Evolutionary conservation across 2,797 vertebrate species (phyloP).

Genomic region (Parauchenoglanis ngamensis): DNA sequence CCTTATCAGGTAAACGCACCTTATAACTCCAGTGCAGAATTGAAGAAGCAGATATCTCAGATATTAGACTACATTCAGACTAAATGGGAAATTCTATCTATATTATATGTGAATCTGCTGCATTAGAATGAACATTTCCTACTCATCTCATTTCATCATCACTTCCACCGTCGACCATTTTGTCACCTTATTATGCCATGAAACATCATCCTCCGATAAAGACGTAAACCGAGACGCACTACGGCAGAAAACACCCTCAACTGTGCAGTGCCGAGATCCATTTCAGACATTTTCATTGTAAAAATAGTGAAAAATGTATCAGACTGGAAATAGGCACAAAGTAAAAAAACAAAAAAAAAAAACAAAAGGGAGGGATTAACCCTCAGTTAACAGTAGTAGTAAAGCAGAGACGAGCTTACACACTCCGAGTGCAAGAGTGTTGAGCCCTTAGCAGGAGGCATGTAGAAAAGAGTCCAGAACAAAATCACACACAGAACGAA

Average conservation of each 20-base stretch:
- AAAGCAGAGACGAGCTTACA: background rate
- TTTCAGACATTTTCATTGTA: background rate
- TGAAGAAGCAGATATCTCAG: background rate
- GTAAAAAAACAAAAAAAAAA: background rate
- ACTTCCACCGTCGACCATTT: background rate
- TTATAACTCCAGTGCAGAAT: background rate
- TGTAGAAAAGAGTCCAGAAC: background rate
- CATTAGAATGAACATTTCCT: background rate
- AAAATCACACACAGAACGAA: background rate
- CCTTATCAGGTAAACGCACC: background rate
- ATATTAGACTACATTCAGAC: background rate
- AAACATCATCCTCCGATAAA: background rate
- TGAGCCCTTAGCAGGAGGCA: background rate
- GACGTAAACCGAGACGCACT: background rate
- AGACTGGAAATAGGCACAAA: background rate
- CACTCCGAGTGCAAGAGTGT: background rate
- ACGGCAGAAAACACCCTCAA: background rate
- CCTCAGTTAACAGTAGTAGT: slow-evolving; percentile 13
- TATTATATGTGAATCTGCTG: background rate
- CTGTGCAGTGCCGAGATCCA: background rate
- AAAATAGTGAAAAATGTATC: background rate
- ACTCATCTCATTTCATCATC: background rate
- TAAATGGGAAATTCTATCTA: background rate
- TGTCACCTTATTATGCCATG: background rate
- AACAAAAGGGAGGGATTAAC: background rate